These are phyloP conservation scores for Syncerus caffer DNA, from an alignment of 2,797 vertebrate genomes.

Conservation along the genomic window DNA sequence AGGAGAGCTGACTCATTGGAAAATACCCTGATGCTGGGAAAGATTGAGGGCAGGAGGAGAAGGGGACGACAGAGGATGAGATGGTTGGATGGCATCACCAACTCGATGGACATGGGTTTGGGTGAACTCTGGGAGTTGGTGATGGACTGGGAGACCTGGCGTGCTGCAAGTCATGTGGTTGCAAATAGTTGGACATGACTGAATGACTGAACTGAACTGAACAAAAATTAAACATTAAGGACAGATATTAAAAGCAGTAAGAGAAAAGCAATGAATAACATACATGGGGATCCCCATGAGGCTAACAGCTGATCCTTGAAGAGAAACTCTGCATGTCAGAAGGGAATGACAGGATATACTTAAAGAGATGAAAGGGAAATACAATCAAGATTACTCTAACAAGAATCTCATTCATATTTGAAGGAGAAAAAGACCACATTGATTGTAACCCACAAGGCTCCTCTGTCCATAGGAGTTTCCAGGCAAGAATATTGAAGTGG, in stretches of 20 bases:
- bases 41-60: no score
- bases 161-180: fast-evolving
- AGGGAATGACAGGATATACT: neutral
- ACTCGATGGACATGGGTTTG: no score
- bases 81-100: no score
- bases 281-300: neutral
- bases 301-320: neutral
- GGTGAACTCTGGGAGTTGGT: no score
- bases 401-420: neutral
- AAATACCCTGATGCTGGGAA: no score
- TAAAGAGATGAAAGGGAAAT: neutral
- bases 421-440: neutral
- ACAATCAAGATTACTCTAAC: neutral
- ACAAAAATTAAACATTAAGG: neutral
- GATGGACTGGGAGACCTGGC: fast-evolving
- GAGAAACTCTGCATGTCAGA: neutral
- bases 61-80: no score
- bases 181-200: no score
- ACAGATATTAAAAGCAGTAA: neutral
- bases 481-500: neutral
- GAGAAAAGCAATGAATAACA: neutral
- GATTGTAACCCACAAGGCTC: neutral
- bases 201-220: no score
- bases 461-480: neutral
- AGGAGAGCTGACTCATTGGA: no score